phyloP scores from a whole-genome alignment of 2,797 vertebrate species.

The Argyrosomus regius region DNA sequence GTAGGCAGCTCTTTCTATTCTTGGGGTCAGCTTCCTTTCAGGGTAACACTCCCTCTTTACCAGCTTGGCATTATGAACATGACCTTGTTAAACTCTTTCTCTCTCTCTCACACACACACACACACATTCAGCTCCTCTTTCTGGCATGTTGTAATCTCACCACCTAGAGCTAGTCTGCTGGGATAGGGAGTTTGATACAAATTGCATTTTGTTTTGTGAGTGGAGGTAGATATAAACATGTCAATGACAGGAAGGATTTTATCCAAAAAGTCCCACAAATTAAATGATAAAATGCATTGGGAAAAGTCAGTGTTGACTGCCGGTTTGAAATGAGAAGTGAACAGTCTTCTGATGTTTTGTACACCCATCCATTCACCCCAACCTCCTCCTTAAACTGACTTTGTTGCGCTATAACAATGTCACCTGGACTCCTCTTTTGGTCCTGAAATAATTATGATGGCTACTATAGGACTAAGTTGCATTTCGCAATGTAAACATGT shows the following conservation, averaged over 20 bases:
- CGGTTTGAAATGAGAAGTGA: too few species aligned
- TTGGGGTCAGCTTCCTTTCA: slow-evolving; percentile 53
- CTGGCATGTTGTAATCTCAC: slow-evolving; percentile 14
- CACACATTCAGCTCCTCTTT: not conserved
- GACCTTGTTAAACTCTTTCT: slow-evolving; percentile 47
- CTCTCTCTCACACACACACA: not conserved
- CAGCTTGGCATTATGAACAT: slow-evolving; percentile 45
- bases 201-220: not conserved
- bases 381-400: not conserved
- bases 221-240: not conserved
- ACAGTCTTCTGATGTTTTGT: not conserved
- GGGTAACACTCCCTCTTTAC: slow-evolving; percentile 40
- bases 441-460: not conserved
- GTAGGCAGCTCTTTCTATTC: slow-evolving; percentile 31
- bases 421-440: too few species aligned
- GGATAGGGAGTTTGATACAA: not conserved
- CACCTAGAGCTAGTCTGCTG: not conserved
- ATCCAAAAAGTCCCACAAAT: not conserved
- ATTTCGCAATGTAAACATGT: too few species aligned
- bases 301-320: too few species aligned
- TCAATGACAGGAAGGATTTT: not conserved
- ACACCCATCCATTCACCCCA: not conserved
- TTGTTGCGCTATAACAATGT: not conserved
- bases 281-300: not conserved
- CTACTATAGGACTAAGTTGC: too few species aligned